Conservation (phyloP, 1,140 invertebrate species). For the Drosophila baimaii region DNA sequence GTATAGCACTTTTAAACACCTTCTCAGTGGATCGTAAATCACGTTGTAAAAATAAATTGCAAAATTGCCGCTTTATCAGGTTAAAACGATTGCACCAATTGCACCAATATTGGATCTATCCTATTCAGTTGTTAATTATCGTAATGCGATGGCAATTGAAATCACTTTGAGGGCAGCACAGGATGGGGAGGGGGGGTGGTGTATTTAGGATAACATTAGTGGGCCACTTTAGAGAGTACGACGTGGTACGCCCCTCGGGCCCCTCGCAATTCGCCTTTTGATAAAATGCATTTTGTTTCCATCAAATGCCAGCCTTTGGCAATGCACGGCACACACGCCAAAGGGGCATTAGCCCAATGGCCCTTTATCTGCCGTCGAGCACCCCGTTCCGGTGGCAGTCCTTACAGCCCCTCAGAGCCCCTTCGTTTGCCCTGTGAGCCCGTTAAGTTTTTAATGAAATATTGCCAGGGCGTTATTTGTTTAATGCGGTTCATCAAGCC, state of each 20-base stretch:
- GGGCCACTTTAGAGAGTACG: slow-evolving; percentile 9
- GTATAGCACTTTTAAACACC: slow-evolving; percentile 16
- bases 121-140: slow-evolving; percentile 12
- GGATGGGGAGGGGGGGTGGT: background rate
- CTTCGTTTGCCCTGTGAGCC: slow-evolving; percentile 1
- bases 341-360: slow-evolving; percentile 65
- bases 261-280: slow-evolving; percentile 14
- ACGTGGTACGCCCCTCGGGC: too few species aligned
- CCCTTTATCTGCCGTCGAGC: slow-evolving; percentile 24
- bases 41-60: slow-evolving; percentile 1
- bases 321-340: slow-evolving; percentile 60
- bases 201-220: slow-evolving; percentile 39
- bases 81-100: slow-evolving; percentile 13
- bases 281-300: slow-evolving; percentile 46
- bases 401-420: too few species aligned
- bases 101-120: background rate
- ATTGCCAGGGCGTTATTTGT: slow-evolving; percentile 70
- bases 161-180: slow-evolving; percentile 9
- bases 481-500: slow-evolving; percentile 70
- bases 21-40: slow-evolving; percentile 2
- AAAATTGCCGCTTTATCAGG: slow-evolving; percentile 6
- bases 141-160: slow-evolving; percentile 23
- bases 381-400: background rate
- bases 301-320: slow-evolving; percentile 58
- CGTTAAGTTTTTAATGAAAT: slow-evolving; percentile 70